Base-by-base conservation (phyloP, 2,113 vertebrate species). In the Eudorcas thomsonii region DNA sequence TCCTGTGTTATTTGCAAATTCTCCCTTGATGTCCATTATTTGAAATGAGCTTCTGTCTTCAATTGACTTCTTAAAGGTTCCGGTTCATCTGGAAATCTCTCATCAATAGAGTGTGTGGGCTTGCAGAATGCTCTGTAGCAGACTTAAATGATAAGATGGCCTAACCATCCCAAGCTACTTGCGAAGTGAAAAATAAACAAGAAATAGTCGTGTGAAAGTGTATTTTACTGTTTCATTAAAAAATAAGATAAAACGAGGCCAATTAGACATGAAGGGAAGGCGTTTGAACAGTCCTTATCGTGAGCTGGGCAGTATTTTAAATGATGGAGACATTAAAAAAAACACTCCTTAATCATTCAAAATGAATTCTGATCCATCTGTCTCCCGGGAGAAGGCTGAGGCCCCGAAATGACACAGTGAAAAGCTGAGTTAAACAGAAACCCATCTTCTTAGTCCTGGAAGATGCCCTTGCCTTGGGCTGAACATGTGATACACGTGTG, bases 401-500 rank as follows among this genome's bases (percentile, higher is more conserved):
- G 39, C 16, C 60, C 9, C 1, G n/a, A 36, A 71, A 17, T 16
- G 33, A 57, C 17, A 6, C 6, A 25, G 5, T 0, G 19, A 26
- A 14, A 28, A 25, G 2, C 4, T 33, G 17, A 30, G 28, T 74
- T 50, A 11, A 26, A 39, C 7, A 26, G 71, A 62, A 48, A 39
- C 23, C 6, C 21, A 19, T 28, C 3, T 50, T 39, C 10, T 36
- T 54, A 62, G 50, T 13, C 5, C 64, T 1, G 6, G 45, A 54
- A 33, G 8, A 26, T 21, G 11, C 62, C 43, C 4, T 77, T 84
- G 23, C 2, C 0, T 12, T 39, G 52, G 25, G 23, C 5, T 54
- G 30, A 48, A 26, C 25, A 9, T 55, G 48, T 52, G 15, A 60
- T 30, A 8, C 0, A 6, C 2, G 0, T 7, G 25, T 14, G 28